Base-by-base conservation (phyloP, 1,140 invertebrate genomes). In the Ceratosolen fusciceps region DNA sequence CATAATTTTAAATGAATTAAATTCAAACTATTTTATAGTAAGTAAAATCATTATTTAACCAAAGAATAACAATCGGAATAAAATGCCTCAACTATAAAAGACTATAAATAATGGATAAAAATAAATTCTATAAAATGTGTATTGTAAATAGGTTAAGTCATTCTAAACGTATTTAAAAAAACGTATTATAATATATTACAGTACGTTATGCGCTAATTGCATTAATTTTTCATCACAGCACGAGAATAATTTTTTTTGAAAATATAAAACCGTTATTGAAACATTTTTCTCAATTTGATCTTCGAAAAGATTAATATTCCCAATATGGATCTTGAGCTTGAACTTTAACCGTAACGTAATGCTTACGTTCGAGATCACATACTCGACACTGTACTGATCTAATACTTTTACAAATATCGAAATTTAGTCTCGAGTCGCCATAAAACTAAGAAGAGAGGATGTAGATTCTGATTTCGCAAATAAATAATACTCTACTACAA, bases 111-210 rank as follows among this genome's bases (percentile, higher is more conserved):
- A 16, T 12, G 43, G 21, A n/a, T n/a, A 34, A 49, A 24, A 58
- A 71, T 24, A 47, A 43, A 37, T 10, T 47, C 70, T 60, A 58
- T 58, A 77, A 77, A 70, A 71, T 77, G 75, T 71, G 75, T 39
- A 71, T 71, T 60, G 52, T 49, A 60, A 24, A 31, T 37, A 77
- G 67, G 75, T 77, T 77, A 77, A 16, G 67, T 58, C 37, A 21
- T 34, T 60, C 3, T 37, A 26, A 43, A 60, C 8, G 26, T 31
- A 43, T 43, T 7, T 7, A 43, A 21, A 52, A 10, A 1, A 60
- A 31, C 19, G 3, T 60, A 60, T 31, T 31, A 76, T 52, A 26
- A 76, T 68, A 43, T 26, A 24, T 43, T 62, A 26, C 47, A 8
- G 68, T 5, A 65, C 62, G 31, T 54, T 65, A 77, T 62, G 39